phyloP scores from a whole-genome alignment of 2,888 invertebrate genomes.

The Cepaea hortensis region DNA sequence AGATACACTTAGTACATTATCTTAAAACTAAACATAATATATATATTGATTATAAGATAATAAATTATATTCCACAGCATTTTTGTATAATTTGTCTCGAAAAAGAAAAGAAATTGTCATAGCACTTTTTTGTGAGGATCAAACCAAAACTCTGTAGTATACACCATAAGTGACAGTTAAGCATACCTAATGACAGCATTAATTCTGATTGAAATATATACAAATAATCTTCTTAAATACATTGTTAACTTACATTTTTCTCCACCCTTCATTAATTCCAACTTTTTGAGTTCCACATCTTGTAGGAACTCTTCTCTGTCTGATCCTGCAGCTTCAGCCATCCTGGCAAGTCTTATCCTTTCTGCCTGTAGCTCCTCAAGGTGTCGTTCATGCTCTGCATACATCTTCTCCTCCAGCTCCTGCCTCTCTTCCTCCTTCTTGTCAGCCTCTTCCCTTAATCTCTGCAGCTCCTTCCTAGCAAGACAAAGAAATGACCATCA shows the following conservation, averaged over 20 bases:
- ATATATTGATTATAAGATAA: no score
- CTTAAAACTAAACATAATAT: no score
- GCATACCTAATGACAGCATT: background rate
- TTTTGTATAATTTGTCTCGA: no score
- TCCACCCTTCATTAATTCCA: slow-evolving; percentile 60
- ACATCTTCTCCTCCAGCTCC: slow-evolving; percentile 65
- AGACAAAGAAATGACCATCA: background rate
- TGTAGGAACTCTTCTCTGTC: slow-evolving; percentile 61
- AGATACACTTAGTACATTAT: no score
- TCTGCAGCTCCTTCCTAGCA: slow-evolving; percentile 64
- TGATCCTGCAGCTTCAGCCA: slow-evolving; percentile 59
- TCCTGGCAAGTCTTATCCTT: slow-evolving; percentile 56
- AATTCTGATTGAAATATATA: no score
- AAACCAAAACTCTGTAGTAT: no score
- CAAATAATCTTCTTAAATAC: background rate
- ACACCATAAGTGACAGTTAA: background rate
- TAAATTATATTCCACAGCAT: no score
- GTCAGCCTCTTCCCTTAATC: slow-evolving; percentile 59
- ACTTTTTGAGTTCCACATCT: slow-evolving; percentile 55
- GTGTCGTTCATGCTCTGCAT: slow-evolving; percentile 61
- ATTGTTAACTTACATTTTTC: slow-evolving; percentile 61
- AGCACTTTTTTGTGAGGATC: no score
- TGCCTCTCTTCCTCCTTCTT: slow-evolving; percentile 61
- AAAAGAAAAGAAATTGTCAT: no score
- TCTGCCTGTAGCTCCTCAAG: slow-evolving; percentile 65